Evolutionary conservation across 2,888 invertebrate species (phyloP).

Genomic region (Drosophila diplacantha): DNA sequence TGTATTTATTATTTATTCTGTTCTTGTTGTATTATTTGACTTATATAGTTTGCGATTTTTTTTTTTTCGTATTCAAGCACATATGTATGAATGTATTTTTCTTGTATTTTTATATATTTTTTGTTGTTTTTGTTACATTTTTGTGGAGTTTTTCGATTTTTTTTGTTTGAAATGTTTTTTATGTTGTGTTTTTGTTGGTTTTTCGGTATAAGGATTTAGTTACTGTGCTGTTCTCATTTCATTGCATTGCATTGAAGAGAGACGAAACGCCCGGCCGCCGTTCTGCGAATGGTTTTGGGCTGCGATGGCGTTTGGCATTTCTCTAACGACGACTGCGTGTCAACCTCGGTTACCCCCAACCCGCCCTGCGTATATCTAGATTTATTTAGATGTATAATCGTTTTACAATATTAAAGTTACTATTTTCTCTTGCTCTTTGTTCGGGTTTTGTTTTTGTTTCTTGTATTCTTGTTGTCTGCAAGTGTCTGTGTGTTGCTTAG

Average conservation of each 20-base stretch:
- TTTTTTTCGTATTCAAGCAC: slow-evolving; percentile 69
- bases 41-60: slow-evolving; percentile 70
- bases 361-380: slow-evolving; percentile 36
- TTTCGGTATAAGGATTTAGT: slow-evolving; percentile 69
- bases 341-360: slow-evolving; percentile 25
- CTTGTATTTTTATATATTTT: slow-evolving; percentile 47
- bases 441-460: slow-evolving; percentile 48
- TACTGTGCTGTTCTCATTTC: slow-evolving; percentile 66
- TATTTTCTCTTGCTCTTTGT: slow-evolving; percentile 54
- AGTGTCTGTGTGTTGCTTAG: slow-evolving; percentile 46
- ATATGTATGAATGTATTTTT: slow-evolving; percentile 62
- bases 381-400: slow-evolving; percentile 52
- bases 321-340: slow-evolving; percentile 9
- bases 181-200: slow-evolving; percentile 37
- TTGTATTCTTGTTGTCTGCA: slow-evolving; percentile 25
- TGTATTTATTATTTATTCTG: slow-evolving; percentile 66
- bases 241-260: slow-evolving; percentile 61
- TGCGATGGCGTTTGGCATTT: slow-evolving; percentile 36
- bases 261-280: slow-evolving; percentile 44
- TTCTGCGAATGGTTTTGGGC: slow-evolving; percentile 28
- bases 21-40: slow-evolving; percentile 63
- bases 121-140: slow-evolving; percentile 49
- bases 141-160: slow-evolving; percentile 47
- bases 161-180: slow-evolving; percentile 52
- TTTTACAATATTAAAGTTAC: slow-evolving; percentile 63